Conservation (phyloP, 2,797 vertebrate genomes). For the Clarias fuscus region DNA sequence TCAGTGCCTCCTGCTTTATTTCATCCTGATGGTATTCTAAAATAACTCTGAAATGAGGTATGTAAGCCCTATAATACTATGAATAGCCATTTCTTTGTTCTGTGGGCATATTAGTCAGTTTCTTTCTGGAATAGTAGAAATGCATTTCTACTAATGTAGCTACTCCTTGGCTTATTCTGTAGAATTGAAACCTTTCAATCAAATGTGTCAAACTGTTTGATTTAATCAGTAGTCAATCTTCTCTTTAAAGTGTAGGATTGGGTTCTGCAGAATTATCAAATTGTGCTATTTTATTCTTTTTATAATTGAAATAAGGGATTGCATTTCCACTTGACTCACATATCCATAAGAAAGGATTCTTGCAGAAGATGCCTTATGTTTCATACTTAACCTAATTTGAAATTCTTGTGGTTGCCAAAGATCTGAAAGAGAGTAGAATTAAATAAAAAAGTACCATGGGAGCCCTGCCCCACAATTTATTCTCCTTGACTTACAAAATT, state of each 20-base stretch:
- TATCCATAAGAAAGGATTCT: constrained; percentile 68
- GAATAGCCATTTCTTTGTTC: constrained; percentile 29
- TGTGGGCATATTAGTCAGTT: constrained; percentile 36
- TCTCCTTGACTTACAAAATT: constrained; percentile 48
- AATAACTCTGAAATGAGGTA: constrained; percentile 28
- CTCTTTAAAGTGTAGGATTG: constrained; percentile 72
- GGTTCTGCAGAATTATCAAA: constrained; percentile 70
- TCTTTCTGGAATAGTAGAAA: constrained; percentile 39
- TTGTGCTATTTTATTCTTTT: constrained; percentile 74
- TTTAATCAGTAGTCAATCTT: constrained; percentile 80
- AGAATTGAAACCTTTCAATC: constrained; percentile 69
- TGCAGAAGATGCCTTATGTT: constrained; percentile 72
- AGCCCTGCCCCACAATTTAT: constrained; percentile 46
- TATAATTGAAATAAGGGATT: constrained; percentile 75
- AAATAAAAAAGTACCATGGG: constrained; percentile 62
- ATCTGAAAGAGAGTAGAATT: constrained; percentile 73
- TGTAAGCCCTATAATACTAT: constrained; percentile 27
- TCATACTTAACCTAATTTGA: constrained; percentile 78
- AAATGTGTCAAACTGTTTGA: constrained; percentile 72
- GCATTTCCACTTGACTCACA: constrained; percentile 69
- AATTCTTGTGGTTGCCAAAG: constrained; percentile 61
- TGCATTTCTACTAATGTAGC: constrained; percentile 41
- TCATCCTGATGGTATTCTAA: background rate
- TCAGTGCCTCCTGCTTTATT: background rate
- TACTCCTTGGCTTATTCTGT: constrained; percentile 63